Evolutionary conservation across 2,113 vertebrate genomes (phyloP), one percentile per base, ranked within the genome.

Genomic region (Cromileptes altivelis): DNA sequence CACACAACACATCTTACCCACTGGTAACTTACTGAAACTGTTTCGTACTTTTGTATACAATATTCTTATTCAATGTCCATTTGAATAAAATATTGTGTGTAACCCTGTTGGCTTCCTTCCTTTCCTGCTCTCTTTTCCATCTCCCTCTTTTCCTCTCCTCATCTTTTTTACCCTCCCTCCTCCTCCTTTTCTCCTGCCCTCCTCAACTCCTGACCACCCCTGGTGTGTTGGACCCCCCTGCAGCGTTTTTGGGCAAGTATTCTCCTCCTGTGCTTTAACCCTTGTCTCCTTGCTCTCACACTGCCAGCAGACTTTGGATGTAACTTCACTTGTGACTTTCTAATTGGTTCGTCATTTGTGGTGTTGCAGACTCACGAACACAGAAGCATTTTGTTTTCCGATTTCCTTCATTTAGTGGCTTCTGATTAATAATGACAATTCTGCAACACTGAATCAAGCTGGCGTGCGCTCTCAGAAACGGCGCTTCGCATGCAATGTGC

Each of bases 161-260:
- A 63, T 70, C 75, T 74, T 70, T 77, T 75, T 65, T 69, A 62
- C 52, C 63, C 70, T 63, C 64, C 53, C 77, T 23, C 74, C 76
- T 70, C 64, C 50, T 84, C 49, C 55, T 65, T 30, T 67, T 65
- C 73, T 80, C 75, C 74, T 75, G 67, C 75, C 74, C 72, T 91
- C 80, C 67, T 85, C 77, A 93, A 96, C 96, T 97, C 95, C 94
- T 91, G 73, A 89, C 75, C 85, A 95, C 96, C 94, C 96, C 96
- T 94, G 96, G 94, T 92, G 80, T 91, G 80, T 88, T 50, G 93
- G 93, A 92, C 47, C 78, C 65, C 69, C 80, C 85, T 87, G 91
- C 92, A 91, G 92, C 82, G 18, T 80, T 89, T 92, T 75, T 92
- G 75, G 93, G 95, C 93, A 95, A 95, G 93, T 94, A 95, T 94